phyloP scores from a whole-genome alignment of 2,113 vertebrate species.

The Diadophis punctatus region DNA sequence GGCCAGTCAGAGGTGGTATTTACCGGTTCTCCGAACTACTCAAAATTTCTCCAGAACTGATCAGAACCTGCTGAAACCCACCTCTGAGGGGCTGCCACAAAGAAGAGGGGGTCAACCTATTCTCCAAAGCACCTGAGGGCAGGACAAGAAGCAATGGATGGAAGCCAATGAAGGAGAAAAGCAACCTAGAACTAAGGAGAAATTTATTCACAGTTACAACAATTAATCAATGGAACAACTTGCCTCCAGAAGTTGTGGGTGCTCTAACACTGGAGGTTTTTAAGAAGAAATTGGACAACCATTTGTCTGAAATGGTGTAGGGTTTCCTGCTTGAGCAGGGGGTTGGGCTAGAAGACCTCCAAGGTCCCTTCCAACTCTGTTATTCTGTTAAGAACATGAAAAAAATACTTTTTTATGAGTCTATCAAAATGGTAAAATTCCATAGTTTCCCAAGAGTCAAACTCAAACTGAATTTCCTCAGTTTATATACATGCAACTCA shows the following conservation, averaged over 20 bases:
- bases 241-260: neutral
- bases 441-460: neutral
- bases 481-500: neutral
- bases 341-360: neutral
- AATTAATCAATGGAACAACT: neutral
- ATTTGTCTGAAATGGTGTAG: neutral
- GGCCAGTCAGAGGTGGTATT: no score
- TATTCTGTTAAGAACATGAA: neutral
- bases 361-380: neutral
- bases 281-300: neutral
- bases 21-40: no score
- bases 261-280: neutral
- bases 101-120: neutral
- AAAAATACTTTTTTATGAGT: no score
- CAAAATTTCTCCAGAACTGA: no score
- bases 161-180: neutral
- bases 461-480: neutral
- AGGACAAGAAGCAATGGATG: neutral
- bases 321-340: neutral
- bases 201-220: neutral
- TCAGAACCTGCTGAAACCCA: no score
- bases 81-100: no score
- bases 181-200: neutral
- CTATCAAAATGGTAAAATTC: neutral
- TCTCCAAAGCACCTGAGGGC: neutral